Percentiles rank a stretch among this genome's conserved stretches.
Evolutionary conservation across 2,797 vertebrate genomes (phyloP).

Genomic region (Bovichtus variegatus): DNA sequence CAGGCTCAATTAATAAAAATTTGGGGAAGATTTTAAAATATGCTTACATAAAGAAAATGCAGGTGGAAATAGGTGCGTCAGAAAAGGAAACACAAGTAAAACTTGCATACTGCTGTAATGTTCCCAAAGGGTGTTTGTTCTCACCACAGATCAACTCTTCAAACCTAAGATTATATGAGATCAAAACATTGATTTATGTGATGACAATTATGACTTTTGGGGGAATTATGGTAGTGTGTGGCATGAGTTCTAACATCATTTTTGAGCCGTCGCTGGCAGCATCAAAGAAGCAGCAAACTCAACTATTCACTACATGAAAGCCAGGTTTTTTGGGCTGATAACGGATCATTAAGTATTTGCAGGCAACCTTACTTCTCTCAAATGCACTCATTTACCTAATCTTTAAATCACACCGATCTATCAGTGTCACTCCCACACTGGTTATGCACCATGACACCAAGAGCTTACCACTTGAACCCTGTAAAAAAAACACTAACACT

Average conservation of each 20-base stretch:
- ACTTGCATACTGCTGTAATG: constrained; percentile 14
- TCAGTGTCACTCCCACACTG: constrained; percentile 2
- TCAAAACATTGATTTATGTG: constrained; percentile 24
- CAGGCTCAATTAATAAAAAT: not conserved
- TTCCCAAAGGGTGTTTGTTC: constrained; percentile 6
- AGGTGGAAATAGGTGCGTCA: constrained; percentile 5
- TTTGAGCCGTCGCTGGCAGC: not conserved
- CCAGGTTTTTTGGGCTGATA: not conserved
- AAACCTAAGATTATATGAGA: constrained; percentile 8
- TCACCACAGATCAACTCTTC: constrained; percentile 5
- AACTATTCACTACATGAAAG: not conserved
- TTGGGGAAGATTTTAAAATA: not conserved
- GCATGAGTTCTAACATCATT: not conserved
- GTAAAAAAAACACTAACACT: not conserved
- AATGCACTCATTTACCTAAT: constrained; percentile 8
- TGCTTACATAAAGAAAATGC: not conserved
- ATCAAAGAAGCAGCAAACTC: not conserved
- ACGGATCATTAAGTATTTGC: not conserved
- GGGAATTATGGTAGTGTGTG: not conserved
- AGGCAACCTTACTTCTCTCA: not conserved
- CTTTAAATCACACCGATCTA: constrained; percentile 20
- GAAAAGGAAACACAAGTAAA: constrained; percentile 6
- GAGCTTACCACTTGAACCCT: not conserved
- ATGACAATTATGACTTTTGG: constrained; percentile 1
- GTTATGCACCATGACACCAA: not conserved